These are phyloP conservation scores for Steinernema feltiae DNA, from an alignment of 1,140 invertebrate genomes.

Conservation along the genomic window DNA sequence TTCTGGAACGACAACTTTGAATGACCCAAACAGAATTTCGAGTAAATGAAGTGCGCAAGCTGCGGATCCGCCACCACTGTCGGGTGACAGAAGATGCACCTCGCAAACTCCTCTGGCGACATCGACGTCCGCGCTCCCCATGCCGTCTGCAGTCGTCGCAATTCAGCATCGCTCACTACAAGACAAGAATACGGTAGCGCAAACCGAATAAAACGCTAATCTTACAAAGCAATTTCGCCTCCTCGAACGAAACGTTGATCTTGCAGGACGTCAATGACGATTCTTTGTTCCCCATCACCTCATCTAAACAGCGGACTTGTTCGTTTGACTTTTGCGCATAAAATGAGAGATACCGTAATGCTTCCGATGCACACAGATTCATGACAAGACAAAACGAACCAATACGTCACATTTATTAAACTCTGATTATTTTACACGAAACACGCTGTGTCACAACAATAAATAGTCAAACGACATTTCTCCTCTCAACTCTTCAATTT, in stretches of 20 bases:
- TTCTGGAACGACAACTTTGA: not conserved
- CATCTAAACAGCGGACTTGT: not conserved
- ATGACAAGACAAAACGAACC: not conserved
- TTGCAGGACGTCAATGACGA: not conserved
- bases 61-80: not conserved
- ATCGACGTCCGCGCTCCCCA: not conserved
- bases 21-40: not conserved
- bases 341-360: not conserved
- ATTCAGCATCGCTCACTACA: not conserved
- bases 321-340: not conserved
- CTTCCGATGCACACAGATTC: not conserved
- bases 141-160: not conserved
- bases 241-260: not conserved
- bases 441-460: not conserved
- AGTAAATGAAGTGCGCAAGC: not conserved
- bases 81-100: not conserved
- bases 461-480: not conserved
- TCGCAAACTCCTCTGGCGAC: not conserved
- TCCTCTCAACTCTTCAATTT: not conserved
- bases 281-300: conserved; percentile 9
- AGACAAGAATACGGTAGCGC: not conserved
- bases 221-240: conserved; percentile 1
- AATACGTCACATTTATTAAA: not conserved
- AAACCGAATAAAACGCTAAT: not conserved
- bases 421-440: no score